Evolutionary conservation across 2,797 vertebrate genomes (phyloP).

Genomic region (Emydoidea blandingii): DNA sequence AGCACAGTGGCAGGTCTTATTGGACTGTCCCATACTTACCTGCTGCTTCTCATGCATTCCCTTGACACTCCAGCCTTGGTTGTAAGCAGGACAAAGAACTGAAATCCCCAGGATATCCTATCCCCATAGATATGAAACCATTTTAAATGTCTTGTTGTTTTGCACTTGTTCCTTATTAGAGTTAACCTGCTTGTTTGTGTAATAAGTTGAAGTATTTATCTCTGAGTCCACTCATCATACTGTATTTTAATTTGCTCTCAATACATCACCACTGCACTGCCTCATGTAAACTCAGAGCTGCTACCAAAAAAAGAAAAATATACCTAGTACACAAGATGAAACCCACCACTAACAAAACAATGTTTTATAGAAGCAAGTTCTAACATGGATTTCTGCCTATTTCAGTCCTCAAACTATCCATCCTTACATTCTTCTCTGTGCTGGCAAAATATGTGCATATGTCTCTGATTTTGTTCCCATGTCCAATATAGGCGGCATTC

Average conservation of each 20-base stretch:
- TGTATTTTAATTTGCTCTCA: neutral
- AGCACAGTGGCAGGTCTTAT: neutral
- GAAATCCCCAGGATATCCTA: neutral
- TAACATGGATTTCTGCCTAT: neutral
- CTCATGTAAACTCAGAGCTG: neutral
- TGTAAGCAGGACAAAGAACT: neutral
- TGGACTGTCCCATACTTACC: neutral
- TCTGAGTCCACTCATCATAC: neutral
- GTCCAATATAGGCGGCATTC: neutral
- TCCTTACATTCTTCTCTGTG: neutral
- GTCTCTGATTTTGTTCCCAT: rapidly evolving
- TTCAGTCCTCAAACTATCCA: neutral
- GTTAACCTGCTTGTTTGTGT: neutral
- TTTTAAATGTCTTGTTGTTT: neutral
- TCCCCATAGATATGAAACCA: neutral
- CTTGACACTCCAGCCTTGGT: neutral
- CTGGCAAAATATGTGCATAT: neutral
- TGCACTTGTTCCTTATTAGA: neutral
- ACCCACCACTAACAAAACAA: neutral
- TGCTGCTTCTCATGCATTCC: neutral
- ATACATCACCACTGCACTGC: neutral
- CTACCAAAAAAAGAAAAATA: neutral
- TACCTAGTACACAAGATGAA: neutral
- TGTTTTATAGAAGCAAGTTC: neutral
- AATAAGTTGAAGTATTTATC: neutral